These are phyloP conservation scores for Myripristis murdjan DNA, from an alignment of 2,797 vertebrate genomes.

Conservation along the genomic window DNA sequence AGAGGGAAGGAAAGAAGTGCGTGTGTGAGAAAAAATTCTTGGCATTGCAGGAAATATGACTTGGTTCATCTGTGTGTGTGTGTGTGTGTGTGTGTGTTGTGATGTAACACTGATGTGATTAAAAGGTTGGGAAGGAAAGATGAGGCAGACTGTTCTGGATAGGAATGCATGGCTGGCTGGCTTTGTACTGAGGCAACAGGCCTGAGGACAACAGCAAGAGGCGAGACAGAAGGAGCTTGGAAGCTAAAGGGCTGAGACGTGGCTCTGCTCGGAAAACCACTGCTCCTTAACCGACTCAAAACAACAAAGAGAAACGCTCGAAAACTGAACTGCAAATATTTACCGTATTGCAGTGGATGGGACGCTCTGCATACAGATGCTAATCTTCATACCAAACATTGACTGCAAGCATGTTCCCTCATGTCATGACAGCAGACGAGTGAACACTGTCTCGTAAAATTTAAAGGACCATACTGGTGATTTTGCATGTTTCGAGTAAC, in stretches of 20 bases:
- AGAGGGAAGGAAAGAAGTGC: neutral
- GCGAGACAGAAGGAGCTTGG: conserved; percentile 53
- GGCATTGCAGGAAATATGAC: conserved; percentile 27
- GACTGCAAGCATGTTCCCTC: too few species aligned
- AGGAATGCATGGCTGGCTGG: conserved; percentile 79
- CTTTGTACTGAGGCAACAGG: conserved; percentile 45
- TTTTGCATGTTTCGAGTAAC: too few species aligned
- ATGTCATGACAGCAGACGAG: too few species aligned
- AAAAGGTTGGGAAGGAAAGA: conserved; percentile 73
- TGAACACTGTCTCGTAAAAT: too few species aligned
- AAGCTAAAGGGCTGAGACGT: conserved; percentile 53
- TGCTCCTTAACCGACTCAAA: conserved; percentile 27
- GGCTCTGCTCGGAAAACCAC: conserved; percentile 49
- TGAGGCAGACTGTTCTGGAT: conserved; percentile 81
- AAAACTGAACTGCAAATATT: conserved; percentile 40
- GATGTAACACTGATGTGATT: conserved; percentile 81
- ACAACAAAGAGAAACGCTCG: neutral
- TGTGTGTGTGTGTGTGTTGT: conserved; percentile 47
- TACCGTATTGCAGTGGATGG: conserved; percentile 11
- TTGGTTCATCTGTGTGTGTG: conserved; percentile 23
- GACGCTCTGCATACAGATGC: too few species aligned
- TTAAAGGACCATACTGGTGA: too few species aligned
- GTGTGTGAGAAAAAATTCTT: conserved; percentile 24
- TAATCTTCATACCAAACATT: conserved; percentile 47
- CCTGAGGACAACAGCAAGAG: conserved; percentile 29